Conservation (phyloP, 1,140 invertebrate species). For the Dreissena rostriformis region DNA sequence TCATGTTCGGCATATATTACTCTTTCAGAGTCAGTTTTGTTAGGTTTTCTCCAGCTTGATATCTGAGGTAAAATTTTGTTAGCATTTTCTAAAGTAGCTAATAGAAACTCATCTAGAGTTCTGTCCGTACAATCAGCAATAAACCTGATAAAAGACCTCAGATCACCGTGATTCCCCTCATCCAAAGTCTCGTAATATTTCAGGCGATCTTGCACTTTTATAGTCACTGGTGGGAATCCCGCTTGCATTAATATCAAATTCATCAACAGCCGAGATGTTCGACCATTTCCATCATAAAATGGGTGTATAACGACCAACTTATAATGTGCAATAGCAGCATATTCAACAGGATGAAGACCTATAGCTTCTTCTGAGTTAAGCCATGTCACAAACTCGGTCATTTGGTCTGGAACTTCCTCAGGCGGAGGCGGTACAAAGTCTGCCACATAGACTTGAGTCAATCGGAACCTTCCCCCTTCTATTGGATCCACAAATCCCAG, state of each 20-base stretch:
- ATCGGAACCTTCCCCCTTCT: constrained; percentile 82
- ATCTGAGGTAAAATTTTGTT: constrained; percentile 47
- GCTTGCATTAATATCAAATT: constrained; percentile 98
- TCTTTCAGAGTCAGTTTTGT: constrained; percentile 21
- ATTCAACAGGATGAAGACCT: constrained; percentile 86
- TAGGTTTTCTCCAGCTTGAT: constrained; percentile 16
- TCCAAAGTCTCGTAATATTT: constrained; percentile 92
- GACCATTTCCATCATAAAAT: constrained; percentile 91
- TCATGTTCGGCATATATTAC: constrained; percentile 44
- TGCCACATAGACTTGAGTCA: constrained; percentile 91
- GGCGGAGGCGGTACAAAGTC: constrained; percentile 94
- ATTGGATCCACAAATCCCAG: constrained; percentile 92
- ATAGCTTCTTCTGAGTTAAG: constrained; percentile 91
- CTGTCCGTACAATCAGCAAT: constrained; percentile 96
- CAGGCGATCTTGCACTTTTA: constrained; percentile 93
- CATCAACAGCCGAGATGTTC: constrained; percentile 97
- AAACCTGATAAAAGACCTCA: constrained; percentile 93
- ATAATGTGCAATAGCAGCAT: constrained; percentile 97
- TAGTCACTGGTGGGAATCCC: constrained; percentile 98
- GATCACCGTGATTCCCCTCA: constrained; percentile 89
- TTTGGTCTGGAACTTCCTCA: constrained; percentile 89
- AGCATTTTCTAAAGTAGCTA: constrained; percentile 67
- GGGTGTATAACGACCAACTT: constrained; percentile 96
- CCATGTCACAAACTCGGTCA: constrained; percentile 95
- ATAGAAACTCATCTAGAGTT: constrained; percentile 93